Evolutionary conservation across 2,797 vertebrate genomes (phyloP).

Genomic region (Rhadinocentrus ornatus): DNA sequence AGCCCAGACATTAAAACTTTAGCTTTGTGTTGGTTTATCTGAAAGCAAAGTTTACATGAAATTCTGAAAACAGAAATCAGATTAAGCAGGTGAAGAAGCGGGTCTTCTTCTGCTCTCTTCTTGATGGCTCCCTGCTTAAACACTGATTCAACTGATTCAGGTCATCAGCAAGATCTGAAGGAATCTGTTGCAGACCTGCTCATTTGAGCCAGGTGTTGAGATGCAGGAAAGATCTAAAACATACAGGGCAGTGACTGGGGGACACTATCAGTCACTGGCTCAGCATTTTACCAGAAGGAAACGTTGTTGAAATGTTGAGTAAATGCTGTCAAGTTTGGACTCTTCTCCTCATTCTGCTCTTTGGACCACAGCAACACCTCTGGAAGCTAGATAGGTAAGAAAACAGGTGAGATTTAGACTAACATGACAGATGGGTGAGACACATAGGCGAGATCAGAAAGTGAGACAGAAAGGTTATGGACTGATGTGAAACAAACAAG

Average conservation of each 20-base stretch:
- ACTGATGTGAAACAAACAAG: neutral
- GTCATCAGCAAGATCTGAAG: too few relatives aligned
- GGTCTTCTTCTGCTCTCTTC: neutral
- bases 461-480: neutral
- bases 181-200: too few relatives aligned
- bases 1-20: too few relatives aligned
- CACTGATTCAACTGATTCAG: too few relatives aligned
- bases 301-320: conserved; percentile 98
- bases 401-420: neutral
- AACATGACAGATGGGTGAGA: conserved; percentile 1
- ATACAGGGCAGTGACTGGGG: too few relatives aligned
- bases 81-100: neutral
- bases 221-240: too few relatives aligned
- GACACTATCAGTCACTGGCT: neutral
- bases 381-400: conserved; percentile 80
- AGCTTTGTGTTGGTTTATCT: too few relatives aligned
- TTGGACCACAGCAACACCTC: conserved; percentile 90
- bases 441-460: neutral
- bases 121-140: too few relatives aligned
- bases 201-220: too few relatives aligned
- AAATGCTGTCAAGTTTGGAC: conserved; percentile 89
- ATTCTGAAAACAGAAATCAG: too few relatives aligned
- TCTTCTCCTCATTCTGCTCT: conserved; percentile 93
- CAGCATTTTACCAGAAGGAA: conserved; percentile 87
- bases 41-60: too few relatives aligned